Conservation (phyloP, 2,888 invertebrate species). For the Entomobrya multifasciata region DNA sequence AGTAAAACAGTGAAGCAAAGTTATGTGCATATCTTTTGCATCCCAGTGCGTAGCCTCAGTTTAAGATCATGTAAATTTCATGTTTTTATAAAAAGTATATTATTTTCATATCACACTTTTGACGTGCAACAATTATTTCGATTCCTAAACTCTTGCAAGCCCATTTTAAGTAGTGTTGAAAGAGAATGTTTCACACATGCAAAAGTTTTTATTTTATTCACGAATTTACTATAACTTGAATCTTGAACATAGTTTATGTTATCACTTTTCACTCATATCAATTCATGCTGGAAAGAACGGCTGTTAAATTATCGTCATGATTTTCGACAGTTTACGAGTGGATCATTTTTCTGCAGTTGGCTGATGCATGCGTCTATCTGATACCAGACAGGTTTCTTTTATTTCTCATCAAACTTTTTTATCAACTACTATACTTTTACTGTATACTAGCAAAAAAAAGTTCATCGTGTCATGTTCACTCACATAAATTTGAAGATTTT, state of each 20-base stretch:
- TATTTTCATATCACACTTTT: too few relatives aligned
- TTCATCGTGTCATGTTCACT: background rate
- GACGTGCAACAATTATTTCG: slow-evolving; percentile 23
- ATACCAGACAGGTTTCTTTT: slow-evolving; percentile 43
- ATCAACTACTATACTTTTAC: background rate
- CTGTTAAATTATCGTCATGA: slow-evolving; percentile 41
- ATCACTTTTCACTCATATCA: slow-evolving; percentile 3
- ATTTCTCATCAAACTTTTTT: slow-evolving; percentile 11
- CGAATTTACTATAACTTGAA: background rate
- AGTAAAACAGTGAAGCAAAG: too few relatives aligned
- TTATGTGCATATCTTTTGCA: too few relatives aligned
- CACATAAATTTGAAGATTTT: slow-evolving; percentile 33
- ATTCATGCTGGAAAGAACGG: slow-evolving; percentile 26
- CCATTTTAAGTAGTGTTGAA: too few relatives aligned
- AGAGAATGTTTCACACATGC: background rate
- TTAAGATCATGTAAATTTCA: too few relatives aligned
- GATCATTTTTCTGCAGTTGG: slow-evolving; percentile 19
- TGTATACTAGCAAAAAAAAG: background rate
- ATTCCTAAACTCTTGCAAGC: too few relatives aligned
- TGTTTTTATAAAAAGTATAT: too few relatives aligned
- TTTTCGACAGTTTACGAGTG: slow-evolving; percentile 20
- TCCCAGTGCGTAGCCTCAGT: too few relatives aligned
- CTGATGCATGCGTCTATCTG: slow-evolving; percentile 15
- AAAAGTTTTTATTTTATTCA: background rate
- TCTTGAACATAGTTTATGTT: slow-evolving; percentile 19